phyloP scores from a whole-genome alignment of 2,797 vertebrate genomes.

The Gallinago stenura region DNA sequence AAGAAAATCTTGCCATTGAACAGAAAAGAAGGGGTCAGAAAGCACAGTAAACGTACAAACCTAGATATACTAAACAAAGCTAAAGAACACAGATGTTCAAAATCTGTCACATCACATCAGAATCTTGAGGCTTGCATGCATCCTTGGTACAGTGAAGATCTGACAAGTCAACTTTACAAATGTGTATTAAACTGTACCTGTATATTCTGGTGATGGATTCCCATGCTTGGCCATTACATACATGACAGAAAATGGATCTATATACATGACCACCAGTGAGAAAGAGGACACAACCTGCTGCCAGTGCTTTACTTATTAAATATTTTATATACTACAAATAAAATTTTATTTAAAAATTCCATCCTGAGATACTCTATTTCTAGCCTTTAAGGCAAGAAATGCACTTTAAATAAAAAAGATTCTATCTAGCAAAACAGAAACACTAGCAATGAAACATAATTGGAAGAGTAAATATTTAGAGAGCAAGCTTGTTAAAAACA shows the following conservation, averaged over 20 bases:
- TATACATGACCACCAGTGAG: background rate
- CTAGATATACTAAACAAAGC: background rate
- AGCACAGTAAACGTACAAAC: background rate
- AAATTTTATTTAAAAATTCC: background rate
- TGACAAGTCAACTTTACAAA: background rate
- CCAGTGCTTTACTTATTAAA: background rate
- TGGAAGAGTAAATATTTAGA: background rate
- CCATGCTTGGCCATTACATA: background rate
- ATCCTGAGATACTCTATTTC: background rate
- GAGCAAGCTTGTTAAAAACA: background rate
- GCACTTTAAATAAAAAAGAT: background rate
- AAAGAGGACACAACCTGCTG: background rate
- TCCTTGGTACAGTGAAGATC: background rate
- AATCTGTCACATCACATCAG: fast-evolving
- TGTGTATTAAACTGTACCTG: background rate
- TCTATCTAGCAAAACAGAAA: background rate
- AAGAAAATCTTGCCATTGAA: background rate
- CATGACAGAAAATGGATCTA: background rate
- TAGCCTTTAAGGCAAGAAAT: background rate
- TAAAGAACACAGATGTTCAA: background rate
- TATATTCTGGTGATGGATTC: background rate
- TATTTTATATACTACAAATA: background rate
- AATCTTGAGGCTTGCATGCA: background rate
- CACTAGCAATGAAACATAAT: background rate
- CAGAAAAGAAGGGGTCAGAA: background rate